Conservation (phyloP, 2,888 invertebrate genomes). For the Leptodirus hochenwartii region DNA sequence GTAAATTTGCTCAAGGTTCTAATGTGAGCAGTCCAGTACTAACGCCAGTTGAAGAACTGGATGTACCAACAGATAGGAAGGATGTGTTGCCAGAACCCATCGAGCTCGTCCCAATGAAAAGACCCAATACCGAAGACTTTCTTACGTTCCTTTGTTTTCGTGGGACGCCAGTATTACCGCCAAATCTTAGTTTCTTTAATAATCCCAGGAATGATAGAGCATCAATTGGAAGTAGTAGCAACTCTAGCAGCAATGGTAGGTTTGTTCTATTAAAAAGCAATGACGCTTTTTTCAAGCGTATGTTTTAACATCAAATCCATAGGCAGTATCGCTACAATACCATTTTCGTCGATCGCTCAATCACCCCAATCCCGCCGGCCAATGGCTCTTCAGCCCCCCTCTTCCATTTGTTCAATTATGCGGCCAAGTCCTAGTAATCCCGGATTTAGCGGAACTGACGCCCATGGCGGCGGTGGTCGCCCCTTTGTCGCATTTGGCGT, state of each 20-base stretch:
- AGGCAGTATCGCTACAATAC: no score
- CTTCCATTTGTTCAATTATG: no score
- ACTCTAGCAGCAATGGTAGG: no score
- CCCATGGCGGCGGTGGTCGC: slow-evolving; percentile 19
- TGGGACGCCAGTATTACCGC: slow-evolving; percentile 54
- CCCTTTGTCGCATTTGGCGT: slow-evolving; percentile 36
- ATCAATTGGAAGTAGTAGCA: slow-evolving; percentile 20
- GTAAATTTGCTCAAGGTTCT: slow-evolving; percentile 74
- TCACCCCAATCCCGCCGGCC: no score
- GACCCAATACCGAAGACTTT: slow-evolving; percentile 74
- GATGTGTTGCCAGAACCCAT: slow-evolving; percentile 30
- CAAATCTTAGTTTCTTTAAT: slow-evolving; percentile 53
- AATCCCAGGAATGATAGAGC: slow-evolving; percentile 25
- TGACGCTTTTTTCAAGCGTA: no score
- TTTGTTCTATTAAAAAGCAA: no score
- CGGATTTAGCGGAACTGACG: no score
- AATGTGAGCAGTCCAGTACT: slow-evolving; percentile 36
- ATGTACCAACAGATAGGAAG: slow-evolving; percentile 28
- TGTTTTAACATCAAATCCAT: no score
- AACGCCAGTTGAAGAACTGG: slow-evolving; percentile 42
- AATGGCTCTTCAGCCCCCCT: no score
- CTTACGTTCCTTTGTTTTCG: slow-evolving; percentile 69
- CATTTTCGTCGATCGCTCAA: no score
- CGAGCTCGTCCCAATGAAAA: slow-evolving; percentile 42
- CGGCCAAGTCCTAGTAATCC: no score